Evolutionary conservation across 1,140 invertebrate genomes (phyloP).

Genomic region (Bursaphelenchus mucronatus): DNA sequence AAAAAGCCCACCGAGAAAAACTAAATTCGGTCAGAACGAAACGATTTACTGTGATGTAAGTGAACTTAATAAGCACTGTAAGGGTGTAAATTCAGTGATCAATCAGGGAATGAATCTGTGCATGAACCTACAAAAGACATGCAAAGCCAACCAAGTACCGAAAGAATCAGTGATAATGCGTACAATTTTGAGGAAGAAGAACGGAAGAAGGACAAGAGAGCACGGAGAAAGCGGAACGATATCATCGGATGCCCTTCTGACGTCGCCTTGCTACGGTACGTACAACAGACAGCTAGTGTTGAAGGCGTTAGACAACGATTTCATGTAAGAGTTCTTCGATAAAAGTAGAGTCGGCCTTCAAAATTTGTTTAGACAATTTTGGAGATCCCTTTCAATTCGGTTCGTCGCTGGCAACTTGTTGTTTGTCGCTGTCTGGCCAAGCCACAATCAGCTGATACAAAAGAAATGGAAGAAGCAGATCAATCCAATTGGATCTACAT

Average conservation of each 20-base stretch:
- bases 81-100: slow-evolving; percentile 27
- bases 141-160: slow-evolving; percentile 13
- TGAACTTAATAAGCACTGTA: neutral
- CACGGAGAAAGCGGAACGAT: slow-evolving; percentile 3
- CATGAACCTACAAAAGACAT: slow-evolving; percentile 39
- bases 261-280: slow-evolving; percentile 56
- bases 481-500: slow-evolving; percentile 17
- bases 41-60: slow-evolving; percentile 57
- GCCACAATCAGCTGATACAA: neutral
- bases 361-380: slow-evolving; percentile 42
- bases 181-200: neutral
- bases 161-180: slow-evolving; percentile 3
- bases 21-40: slow-evolving; percentile 44
- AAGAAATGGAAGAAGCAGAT: slow-evolving; percentile 3
- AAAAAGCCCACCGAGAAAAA: slow-evolving; percentile 37
- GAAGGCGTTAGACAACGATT: slow-evolving; percentile 50
- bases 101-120: slow-evolving; percentile 41
- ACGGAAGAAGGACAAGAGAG: too few species aligned
- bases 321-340: slow-evolving; percentile 19
- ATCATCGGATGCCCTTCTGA: slow-evolving; percentile 52
- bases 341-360: neutral
- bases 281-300: slow-evolving; percentile 49
- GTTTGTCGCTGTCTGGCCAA: slow-evolving; percentile 45
- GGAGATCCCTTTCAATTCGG: slow-evolving; percentile 59
- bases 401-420: slow-evolving; percentile 55